Evolutionary conservation across 2,113 vertebrate species (phyloP).

Genomic region (Typhlomys cinereus): DNA sequence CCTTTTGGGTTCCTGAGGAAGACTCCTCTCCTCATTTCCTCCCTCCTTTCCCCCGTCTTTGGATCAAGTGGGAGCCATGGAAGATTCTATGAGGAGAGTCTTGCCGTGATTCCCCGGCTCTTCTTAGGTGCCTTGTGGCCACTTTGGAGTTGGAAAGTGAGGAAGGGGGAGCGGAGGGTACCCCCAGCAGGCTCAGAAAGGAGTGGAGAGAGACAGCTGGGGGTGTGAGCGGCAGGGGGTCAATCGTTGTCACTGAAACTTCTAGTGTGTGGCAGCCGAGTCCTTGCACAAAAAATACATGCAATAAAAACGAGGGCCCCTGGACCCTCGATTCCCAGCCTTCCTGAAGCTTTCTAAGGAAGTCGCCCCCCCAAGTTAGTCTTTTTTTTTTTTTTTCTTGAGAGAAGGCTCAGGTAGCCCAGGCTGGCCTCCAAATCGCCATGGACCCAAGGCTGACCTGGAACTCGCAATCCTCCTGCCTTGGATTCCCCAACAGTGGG

Average conservation of each 20-base stretch:
- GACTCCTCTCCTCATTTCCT: too few relatives aligned
- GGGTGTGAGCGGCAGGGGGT: not conserved
- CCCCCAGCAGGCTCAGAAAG: too few relatives aligned
- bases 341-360: too few relatives aligned
- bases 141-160: not conserved
- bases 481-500: too few relatives aligned
- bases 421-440: not conserved
- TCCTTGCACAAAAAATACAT: conserved; percentile 16
- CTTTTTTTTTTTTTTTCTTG: too few relatives aligned
- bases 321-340: too few relatives aligned
- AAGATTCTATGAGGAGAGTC: not conserved
- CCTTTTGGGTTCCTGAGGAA: not conserved
- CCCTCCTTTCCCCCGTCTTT: not conserved
- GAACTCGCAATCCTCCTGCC: too few relatives aligned
- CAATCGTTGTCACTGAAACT: not conserved
- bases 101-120: not conserved
- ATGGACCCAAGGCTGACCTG: not conserved
- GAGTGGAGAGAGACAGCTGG: not conserved
- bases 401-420: not conserved
- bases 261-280: not conserved
- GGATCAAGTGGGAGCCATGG: not conserved
- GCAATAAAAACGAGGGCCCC: too few relatives aligned
- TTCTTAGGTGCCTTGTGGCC: not conserved
- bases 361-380: too few relatives aligned
- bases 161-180: not conserved